Percentiles rank a stretch among this genome's conserved stretches.
These are phyloP conservation scores for Bembecia ichneumoniformis DNA, from an alignment of 2,888 invertebrate genomes.

Conservation along the genomic window DNA sequence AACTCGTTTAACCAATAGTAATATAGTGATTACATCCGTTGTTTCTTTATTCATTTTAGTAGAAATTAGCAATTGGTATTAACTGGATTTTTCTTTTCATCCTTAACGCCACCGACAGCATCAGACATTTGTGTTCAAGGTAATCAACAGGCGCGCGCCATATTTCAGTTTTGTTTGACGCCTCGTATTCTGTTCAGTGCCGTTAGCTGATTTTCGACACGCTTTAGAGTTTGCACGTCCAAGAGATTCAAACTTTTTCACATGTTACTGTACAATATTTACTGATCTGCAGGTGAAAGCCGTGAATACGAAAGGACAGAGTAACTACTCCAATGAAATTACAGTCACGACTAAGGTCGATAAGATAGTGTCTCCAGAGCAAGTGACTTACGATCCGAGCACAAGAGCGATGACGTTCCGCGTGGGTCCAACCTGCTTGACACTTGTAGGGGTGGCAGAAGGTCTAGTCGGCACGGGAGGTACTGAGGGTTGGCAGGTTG, in stretches of 20 bases:
- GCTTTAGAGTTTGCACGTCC: slow-evolving; percentile 23
- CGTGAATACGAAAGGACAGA: slow-evolving; percentile 88
- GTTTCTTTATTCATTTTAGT: not conserved
- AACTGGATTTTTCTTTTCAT: slow-evolving; percentile 42
- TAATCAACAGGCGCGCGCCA: slow-evolving; percentile 25
- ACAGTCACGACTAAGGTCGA: slow-evolving; percentile 87
- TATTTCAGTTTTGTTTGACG: slow-evolving; percentile 11
- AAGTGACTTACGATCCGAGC: slow-evolving; percentile 87
- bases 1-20: not conserved
- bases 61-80: slow-evolving; percentile 7
- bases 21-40: not conserved
- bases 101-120: slow-evolving; percentile 66
- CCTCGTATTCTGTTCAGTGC: not conserved
- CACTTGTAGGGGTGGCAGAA: slow-evolving; percentile 83
- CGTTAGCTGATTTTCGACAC: slow-evolving; percentile 19
- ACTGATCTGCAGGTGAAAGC: slow-evolving; percentile 81
- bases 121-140: slow-evolving; percentile 67
- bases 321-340: slow-evolving; percentile 89
- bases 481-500: slow-evolving; percentile 59
- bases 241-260: not conserved
- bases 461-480: slow-evolving; percentile 61
- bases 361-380: slow-evolving; percentile 83
- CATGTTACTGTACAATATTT: not conserved
- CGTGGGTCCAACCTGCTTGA: slow-evolving; percentile 83
- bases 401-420: slow-evolving; percentile 83